Base-by-base conservation (phyloP, 2,888 invertebrate genomes). In the Boloria euphrosyne region DNA sequence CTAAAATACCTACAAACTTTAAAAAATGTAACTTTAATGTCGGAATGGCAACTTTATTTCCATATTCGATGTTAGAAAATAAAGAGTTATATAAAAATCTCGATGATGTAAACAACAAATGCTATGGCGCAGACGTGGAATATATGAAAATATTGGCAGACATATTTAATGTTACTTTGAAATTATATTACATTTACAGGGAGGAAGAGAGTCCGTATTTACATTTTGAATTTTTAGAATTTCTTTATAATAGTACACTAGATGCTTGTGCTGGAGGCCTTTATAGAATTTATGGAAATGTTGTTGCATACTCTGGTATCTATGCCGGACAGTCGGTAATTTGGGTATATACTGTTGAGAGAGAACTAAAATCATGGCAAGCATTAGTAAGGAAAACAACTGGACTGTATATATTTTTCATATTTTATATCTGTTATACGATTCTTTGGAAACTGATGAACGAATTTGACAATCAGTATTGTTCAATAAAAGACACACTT, bases 251-350 rank as follows among this genome's bases (percentile, higher is more conserved):
- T 68, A 86, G 83, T 3, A 86, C 80, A 44, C 71, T 90, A 2
- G 88, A 91, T 50, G 73, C 76, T 0, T 83, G 83, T 58, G 87
- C 85, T 10, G 90, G 91, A 0, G 90, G 90, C 0, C 71, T 86
- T 0, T 88, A 86, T 44, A 79, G 84, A 66, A 70, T 84, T 3
- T 89, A 81, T 49, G 87, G 85, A 7, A 79, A 86, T n/a, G 3
- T 67, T 0, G 83, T 90, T 0, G 80, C 77, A 4, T 91, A 90
- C 68, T 88, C 89, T 1, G 90, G 90, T 0, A 65, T 82, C 1
- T 90, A 90, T 63, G 75, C 75, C 0, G 75, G 78, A 18, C 87
- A 89, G 74, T 72, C 75, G 0, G 67, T 86, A 1, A 69, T 80
- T 51, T 90, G 89, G 89, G 74, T 83, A 0, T 90, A 89, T 57